Percentiles rank a stretch among this genome's conserved stretches.
phyloP scores from a whole-genome alignment of 2,797 vertebrate species.

The Triplophysa yarkandensis region DNA sequence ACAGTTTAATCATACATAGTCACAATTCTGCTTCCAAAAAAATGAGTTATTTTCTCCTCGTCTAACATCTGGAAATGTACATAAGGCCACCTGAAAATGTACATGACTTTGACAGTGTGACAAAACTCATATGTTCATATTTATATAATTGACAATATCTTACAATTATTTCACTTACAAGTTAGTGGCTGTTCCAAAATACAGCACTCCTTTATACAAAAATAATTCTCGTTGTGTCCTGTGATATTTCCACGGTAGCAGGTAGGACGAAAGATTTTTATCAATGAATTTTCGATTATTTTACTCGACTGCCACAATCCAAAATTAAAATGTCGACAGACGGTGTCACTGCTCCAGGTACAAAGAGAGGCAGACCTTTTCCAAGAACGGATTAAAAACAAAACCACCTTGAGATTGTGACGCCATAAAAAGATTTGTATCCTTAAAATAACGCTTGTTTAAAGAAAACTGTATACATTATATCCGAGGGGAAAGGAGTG shows the following conservation, averaged over 20 bases:
- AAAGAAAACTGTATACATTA: constrained; percentile 98
- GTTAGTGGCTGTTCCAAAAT: constrained; percentile 96
- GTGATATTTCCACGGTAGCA: constrained; percentile 87
- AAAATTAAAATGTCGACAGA: constrained; percentile 88
- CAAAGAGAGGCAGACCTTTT: constrained; percentile 89
- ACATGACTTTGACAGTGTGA: constrained; percentile 98
- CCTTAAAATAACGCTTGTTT: constrained; percentile 92
- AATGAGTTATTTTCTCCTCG: constrained; percentile 76
- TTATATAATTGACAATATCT: constrained; percentile 98
- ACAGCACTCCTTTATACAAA: constrained; percentile 99
- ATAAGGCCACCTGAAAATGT: constrained; percentile 99
- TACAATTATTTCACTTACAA: constrained; percentile 96
- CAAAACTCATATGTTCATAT: constrained; percentile 98
- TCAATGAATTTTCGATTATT: constrained; percentile 69
- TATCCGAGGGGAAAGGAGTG: constrained; percentile 92
- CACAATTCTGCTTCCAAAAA: constrained; percentile 98
- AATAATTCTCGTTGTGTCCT: constrained; percentile 89
- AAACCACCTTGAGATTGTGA: constrained; percentile 81
- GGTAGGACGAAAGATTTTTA: constrained; percentile 77
- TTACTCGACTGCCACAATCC: constrained; percentile 75
- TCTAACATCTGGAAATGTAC: constrained; percentile 98
- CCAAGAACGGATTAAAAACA: constrained; percentile 91
- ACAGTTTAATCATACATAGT: constrained; percentile 99
- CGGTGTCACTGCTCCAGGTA: constrained; percentile 86
- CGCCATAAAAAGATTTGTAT: constrained; percentile 89